Evolutionary conservation across 2,113 vertebrate species (phyloP).

Genomic region (Vireo altiloquus): DNA sequence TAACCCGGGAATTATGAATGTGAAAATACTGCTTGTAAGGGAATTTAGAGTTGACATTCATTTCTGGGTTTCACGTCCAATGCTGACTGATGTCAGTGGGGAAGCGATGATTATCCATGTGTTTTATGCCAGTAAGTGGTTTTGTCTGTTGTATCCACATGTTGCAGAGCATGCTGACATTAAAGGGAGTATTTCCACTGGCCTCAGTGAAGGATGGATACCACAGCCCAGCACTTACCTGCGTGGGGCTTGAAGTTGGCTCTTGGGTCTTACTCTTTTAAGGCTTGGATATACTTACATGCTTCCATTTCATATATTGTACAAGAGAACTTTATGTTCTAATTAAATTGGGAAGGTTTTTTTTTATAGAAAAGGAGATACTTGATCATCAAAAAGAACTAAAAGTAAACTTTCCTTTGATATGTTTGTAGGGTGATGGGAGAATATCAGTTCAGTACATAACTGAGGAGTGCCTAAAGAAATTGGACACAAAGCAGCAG

Average conservation of each 20-base stretch:
- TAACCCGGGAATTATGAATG: neutral
- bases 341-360: neutral
- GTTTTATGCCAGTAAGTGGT: neutral
- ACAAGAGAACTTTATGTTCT: neutral
- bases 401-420: neutral
- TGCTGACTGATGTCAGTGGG: neutral
- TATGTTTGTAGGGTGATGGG: conserved; percentile 78
- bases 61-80: neutral
- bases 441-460: conserved; percentile 87
- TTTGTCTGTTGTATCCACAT: neutral
- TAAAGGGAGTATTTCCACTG: neutral
- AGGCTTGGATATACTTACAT: neutral
- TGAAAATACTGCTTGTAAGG: neutral
- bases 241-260: neutral
- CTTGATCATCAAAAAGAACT: neutral
- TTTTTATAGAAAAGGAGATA: neutral
- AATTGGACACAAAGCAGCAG: conserved; percentile 94
- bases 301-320: neutral
- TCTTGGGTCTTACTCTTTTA: neutral
- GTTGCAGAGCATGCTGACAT: neutral
- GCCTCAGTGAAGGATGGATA: neutral
- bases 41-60: rapidly evolving
- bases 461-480: conserved; percentile 91
- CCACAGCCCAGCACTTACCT: neutral
- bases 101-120: rapidly evolving